Evolutionary conservation across 1,140 invertebrate genomes (phyloP).

Genomic region (Cotesia typhae): DNA sequence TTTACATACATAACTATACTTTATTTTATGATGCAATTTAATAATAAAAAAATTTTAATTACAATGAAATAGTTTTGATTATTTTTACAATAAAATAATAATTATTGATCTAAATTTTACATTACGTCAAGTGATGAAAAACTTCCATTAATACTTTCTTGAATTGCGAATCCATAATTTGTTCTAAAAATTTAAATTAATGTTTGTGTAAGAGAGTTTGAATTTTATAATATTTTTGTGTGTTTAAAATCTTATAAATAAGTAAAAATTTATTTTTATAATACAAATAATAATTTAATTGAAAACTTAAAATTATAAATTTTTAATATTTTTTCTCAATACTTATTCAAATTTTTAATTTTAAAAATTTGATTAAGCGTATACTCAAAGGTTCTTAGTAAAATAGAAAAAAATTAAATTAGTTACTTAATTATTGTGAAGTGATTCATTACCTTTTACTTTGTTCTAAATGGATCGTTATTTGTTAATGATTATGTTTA

Average conservation of each 20-base stretch:
- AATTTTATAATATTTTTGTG: not conserved
- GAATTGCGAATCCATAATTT: constrained; percentile 58
- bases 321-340: too few species aligned
- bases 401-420: too few species aligned
- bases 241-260: not conserved
- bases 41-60: too few species aligned
- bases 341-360: too few species aligned
- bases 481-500: constrained; percentile 10
- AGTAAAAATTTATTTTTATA: too few species aligned
- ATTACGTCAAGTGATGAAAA: constrained; percentile 36
- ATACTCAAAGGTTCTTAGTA: too few species aligned
- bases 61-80: not conserved
- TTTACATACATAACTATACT: not conserved
- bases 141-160: constrained; percentile 50
- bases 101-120: constrained; percentile 2
- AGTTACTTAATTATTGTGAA: not conserved
- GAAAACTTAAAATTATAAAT: too few species aligned
- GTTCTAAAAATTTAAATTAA: constrained; percentile 54
- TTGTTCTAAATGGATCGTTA: constrained; percentile 8
- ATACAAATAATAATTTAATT: too few species aligned
- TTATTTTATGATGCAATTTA: not conserved
- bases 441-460: not conserved
- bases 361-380: too few species aligned
- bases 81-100: not conserved
- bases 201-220: constrained; percentile 16